phyloP scores from a whole-genome alignment of 1,140 invertebrate genomes.

The Cherax destructor region DNA sequence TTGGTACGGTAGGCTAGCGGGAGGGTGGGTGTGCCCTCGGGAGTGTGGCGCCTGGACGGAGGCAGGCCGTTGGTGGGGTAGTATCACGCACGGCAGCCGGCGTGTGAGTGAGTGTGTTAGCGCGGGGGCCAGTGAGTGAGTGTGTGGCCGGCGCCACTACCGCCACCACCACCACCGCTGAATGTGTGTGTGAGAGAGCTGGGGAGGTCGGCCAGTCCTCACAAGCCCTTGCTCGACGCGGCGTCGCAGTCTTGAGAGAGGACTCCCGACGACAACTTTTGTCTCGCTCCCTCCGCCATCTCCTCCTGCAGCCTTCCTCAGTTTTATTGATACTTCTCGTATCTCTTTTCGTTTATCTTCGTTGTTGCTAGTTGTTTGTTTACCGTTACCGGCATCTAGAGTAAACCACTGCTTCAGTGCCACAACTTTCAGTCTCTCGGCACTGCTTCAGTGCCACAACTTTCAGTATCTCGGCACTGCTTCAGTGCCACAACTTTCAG shows the following conservation, averaged over 20 bases:
- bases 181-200: slow-evolving; percentile 36
- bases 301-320: neutral
- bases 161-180: slow-evolving; percentile 28
- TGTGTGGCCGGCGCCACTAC: slow-evolving; percentile 42
- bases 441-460: no score
- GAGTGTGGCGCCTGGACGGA: slow-evolving; percentile 34
- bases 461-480: no score
- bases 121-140: slow-evolving; percentile 41
- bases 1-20: slow-evolving; percentile 10
- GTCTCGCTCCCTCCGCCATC: slow-evolving; percentile 1
- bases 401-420: no score
- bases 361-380: no score
- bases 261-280: neutral
- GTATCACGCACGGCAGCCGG: slow-evolving; percentile 59
- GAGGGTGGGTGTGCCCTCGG: slow-evolving; percentile 29
- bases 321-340: neutral
- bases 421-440: no score
- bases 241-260: neutral
- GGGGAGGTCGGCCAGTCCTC: slow-evolving; percentile 18
- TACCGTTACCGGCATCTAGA: no score
- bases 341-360: no score
- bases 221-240: neutral
- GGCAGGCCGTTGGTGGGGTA: slow-evolving; percentile 33
- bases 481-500: no score
- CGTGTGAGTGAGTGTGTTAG: slow-evolving; percentile 64